These are phyloP conservation scores for Conistra vaccinii DNA, from an alignment of 2,888 invertebrate genomes.

Conservation along the genomic window DNA sequence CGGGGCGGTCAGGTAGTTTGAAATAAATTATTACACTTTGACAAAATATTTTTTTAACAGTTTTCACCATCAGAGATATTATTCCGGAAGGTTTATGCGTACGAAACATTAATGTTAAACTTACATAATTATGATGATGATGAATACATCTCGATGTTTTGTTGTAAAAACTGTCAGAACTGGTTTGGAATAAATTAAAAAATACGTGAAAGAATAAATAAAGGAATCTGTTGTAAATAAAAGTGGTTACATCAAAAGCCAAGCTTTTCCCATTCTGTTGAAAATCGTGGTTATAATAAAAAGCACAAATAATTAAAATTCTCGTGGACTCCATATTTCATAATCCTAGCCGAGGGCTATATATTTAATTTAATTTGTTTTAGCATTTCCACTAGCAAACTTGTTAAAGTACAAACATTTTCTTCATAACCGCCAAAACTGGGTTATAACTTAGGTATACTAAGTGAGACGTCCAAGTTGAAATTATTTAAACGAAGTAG, in stretches of 20 bases:
- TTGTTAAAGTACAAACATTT: constrained; percentile 11
- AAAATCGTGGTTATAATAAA: not conserved
- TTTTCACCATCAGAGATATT: too few species aligned
- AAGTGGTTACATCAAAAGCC: not conserved
- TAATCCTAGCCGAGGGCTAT: not conserved
- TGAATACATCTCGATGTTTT: not conserved
- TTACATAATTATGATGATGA: too few species aligned
- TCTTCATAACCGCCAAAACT: constrained; percentile 30
- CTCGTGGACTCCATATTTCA: not conserved
- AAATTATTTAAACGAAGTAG: constrained; percentile 34
- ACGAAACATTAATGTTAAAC: too few species aligned
- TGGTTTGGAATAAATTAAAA: not conserved
- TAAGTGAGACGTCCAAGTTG: constrained; percentile 31
- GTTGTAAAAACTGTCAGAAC: not conserved
- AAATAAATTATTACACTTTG: too few species aligned
- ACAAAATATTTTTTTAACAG: too few species aligned
- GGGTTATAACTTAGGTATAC: constrained; percentile 11
- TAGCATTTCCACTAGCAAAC: constrained; percentile 10
- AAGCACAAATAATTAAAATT: not conserved
- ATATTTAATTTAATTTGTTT: not conserved
- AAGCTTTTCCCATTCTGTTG: not conserved
- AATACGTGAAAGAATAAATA: too few species aligned
- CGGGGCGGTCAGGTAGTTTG: too few species aligned
- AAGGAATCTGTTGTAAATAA: not conserved
- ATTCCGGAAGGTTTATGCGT: too few species aligned